Base-by-base conservation (phyloP, 2,888 invertebrate genomes). In the Micoletzkya japonica region DNA sequence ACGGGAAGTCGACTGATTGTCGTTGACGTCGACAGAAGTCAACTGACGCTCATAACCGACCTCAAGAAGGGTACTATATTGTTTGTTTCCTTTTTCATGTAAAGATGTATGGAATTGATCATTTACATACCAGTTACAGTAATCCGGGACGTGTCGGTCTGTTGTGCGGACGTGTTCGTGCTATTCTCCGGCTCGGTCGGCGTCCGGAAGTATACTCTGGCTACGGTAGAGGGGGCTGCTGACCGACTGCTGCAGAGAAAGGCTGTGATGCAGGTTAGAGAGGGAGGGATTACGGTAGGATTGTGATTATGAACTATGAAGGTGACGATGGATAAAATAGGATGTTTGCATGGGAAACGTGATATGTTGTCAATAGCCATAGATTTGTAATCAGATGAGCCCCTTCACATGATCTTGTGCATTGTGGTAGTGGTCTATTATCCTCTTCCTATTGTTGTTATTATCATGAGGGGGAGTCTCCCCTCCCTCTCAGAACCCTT, bases 81-180 rank as follows among this genome's bases (percentile, higher is more conserved):
- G 14, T 14, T 44, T 44, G 20, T 44, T 20, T 10, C 10, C 20
- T 44, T 44, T 44, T 44, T 44, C 44, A 14, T 14, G 7, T 39
- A 10, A 39, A 39, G 17, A 39, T 39, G 17, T 59, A 26, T 17
- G 24, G 32, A 32, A 63, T 26, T 49, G 34, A 63, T 63, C 10
- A 52, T 6, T 52, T 24, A 24, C 14, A n/a, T n/a, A n/a, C 52
- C 20, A 7, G 37, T 72, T 71, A 20, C 50, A 76, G 79, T 76
- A n/a, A 77, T 79, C 52, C 60, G 74, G 17, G 74, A 75, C 58
- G 54, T 74, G 34, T 69, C 74, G 6, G 76, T 73, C 30, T 77
- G 75, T 50, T 71, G 71, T 10, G 72, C 72, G 32, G 79, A 79
- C 59, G 70, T 79, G 20, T 79, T 79, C 50, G 73, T 77, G 17